Base-by-base conservation (phyloP, 1,140 invertebrate species). In the Caerostris darwini region DNA sequence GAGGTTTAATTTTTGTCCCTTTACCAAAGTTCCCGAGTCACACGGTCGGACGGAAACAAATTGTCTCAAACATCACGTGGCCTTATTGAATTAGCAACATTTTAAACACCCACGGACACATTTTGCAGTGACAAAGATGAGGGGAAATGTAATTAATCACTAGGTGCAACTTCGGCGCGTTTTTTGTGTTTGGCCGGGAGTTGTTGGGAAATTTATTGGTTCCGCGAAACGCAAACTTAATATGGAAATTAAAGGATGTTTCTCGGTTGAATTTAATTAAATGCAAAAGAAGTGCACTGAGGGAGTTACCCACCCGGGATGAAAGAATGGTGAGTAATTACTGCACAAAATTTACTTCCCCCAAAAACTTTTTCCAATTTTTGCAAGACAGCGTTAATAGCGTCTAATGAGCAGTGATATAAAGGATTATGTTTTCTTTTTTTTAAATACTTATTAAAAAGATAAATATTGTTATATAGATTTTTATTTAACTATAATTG, bases 101-200 rank as follows among this genome's bases (percentile, higher is more conserved):
- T 77, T 77, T 50, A 77, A 50, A 19, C 12, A 50, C 71, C 34
- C 10, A 34, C 34, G 34, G 34, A 34, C 19, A 53, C 69, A 77
- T 77, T 53, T 77, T 50, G 71, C 71, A 50, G 10, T 77, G 61
- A 14, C 61, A 67, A 67, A 67, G 71, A 53, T 77, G 12, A 53
- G 34, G 53, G 71, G 53, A 53, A 77, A 77, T 77, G 71, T 53
- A 77, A 77, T 77, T 77, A 77, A 77, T 77, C 71, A 77, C 71
- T 34, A 50, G 71, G 50, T 77, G 69, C 5, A 34, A 77, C n/a
- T 77, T 77, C 50, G 7, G 5, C n/a, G 69, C 34, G 8, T 53
- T 77, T 77, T 77, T 77, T 17, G 17, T 5, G n/a, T 67, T 67
- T n/a, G 10, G 61, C 5, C 6, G 0, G 4, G n/a, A 67, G 61